Percentiles rank a stretch among this genome's conserved stretches.
phyloP scores from a whole-genome alignment of 2,888 invertebrate species.

The Agapostemon virescens region DNA sequence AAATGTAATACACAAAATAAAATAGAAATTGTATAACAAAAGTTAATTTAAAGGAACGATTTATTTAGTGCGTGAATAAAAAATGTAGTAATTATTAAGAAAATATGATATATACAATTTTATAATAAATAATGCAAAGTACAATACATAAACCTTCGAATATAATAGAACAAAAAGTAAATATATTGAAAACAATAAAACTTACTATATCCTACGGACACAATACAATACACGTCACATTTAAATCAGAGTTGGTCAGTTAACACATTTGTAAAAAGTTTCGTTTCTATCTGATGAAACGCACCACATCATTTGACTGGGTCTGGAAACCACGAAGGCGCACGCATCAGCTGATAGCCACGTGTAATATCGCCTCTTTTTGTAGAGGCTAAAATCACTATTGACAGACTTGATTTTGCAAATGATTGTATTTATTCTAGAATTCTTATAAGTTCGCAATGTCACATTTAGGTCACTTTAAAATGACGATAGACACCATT shows the following conservation, averaged over 20 bases:
- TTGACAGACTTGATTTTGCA: slow-evolving; percentile 14
- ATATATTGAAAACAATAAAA: slow-evolving; percentile 9
- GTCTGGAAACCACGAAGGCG: slow-evolving; percentile 42
- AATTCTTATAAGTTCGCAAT: background rate
- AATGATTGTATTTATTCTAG: slow-evolving; percentile 12
- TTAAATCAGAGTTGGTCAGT: slow-evolving; percentile 16
- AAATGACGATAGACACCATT: background rate
- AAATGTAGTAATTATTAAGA: background rate
- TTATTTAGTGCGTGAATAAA: background rate
- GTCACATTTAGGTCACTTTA: background rate
- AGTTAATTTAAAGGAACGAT: background rate
- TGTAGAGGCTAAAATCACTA: slow-evolving; percentile 21
- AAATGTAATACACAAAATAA: background rate
- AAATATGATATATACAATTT: background rate
- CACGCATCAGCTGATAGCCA: slow-evolving; percentile 73
- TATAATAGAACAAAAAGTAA: background rate
- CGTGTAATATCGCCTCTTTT: slow-evolving; percentile 65
- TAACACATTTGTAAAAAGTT: slow-evolving; percentile 21
- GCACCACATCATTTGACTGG: slow-evolving; percentile 25
- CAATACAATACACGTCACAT: background rate
- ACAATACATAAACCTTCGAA: background rate
- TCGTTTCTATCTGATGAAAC: slow-evolving; percentile 50
- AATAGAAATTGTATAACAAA: background rate
- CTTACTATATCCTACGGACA: slow-evolving; percentile 30
- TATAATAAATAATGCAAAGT: background rate